These are phyloP conservation scores for Nylanderia fulva DNA, from an alignment of 1,140 invertebrate genomes.

Conservation along the genomic window DNA sequence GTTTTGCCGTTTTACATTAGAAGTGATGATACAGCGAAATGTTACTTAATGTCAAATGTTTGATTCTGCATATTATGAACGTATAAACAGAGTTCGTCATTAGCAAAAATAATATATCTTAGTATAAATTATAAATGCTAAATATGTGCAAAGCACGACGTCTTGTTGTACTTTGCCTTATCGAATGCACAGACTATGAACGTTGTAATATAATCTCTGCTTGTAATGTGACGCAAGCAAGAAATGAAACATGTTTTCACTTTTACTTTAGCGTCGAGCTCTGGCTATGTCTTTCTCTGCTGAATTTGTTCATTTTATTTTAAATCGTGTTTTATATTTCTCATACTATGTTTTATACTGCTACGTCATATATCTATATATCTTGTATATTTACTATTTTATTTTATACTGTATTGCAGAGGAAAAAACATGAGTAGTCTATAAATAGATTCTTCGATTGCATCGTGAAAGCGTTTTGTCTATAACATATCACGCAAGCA, in stretches of 20 bases:
- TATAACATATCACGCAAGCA: background rate
- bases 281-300: background rate
- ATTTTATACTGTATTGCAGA: background rate
- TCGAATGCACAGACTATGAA: background rate
- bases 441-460: background rate
- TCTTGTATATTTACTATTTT: background rate
- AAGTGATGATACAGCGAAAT: background rate
- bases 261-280: background rate
- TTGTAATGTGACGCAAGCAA: conserved; percentile 8
- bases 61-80: background rate
- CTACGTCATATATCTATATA: background rate
- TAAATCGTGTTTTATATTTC: no score
- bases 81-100: background rate
- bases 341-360: no score
- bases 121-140: background rate
- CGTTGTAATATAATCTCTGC: background rate
- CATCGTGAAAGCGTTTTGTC: background rate
- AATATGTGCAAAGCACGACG: background rate
- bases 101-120: no score
- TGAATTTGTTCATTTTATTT: background rate
- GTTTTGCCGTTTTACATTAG: no score
- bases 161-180: conserved; percentile 3
- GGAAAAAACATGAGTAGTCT: background rate
- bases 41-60: background rate
- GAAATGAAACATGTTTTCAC: background rate